These are phyloP conservation scores for Amphipyra berbera DNA, from an alignment of 2,888 invertebrate species.

Conservation along the genomic window DNA sequence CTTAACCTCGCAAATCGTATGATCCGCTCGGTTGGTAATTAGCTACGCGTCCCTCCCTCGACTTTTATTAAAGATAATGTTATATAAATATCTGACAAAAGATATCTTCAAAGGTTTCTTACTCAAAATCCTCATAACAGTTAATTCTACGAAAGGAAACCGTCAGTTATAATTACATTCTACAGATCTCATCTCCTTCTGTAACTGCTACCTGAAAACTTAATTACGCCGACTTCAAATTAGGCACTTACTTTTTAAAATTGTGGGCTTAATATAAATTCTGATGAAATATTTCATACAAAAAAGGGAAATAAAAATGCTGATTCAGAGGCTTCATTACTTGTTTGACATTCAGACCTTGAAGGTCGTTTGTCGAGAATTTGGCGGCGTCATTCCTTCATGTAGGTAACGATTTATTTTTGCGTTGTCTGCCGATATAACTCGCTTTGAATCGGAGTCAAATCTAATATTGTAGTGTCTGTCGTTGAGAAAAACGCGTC, in stretches of 20 bases:
- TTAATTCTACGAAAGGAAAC: slow-evolving; percentile 3
- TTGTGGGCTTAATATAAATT: slow-evolving; percentile 16
- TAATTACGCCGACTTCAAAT: slow-evolving; percentile 20
- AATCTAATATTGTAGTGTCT: slow-evolving; percentile 44
- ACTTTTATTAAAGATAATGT: background rate
- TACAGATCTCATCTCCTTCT: slow-evolving; percentile 9
- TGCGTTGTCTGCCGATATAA: slow-evolving; percentile 26
- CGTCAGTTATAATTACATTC: background rate
- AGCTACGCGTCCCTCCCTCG: background rate
- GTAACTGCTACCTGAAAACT: slow-evolving; percentile 11
- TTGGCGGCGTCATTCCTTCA: slow-evolving; percentile 25
- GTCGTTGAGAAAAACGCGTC: slow-evolving; percentile 18
- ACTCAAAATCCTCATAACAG: background rate
- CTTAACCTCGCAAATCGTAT: too few species aligned
- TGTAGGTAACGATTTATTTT: slow-evolving; percentile 41
- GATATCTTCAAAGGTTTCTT: background rate
- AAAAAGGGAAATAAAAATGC: slow-evolving; percentile 32
- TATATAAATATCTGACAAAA: too few species aligned
- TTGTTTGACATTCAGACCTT: slow-evolving; percentile 39
- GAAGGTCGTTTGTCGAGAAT: slow-evolving; percentile 25
- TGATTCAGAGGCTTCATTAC: slow-evolving; percentile 37
- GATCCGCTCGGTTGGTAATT: too few species aligned
- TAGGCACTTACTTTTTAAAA: slow-evolving; percentile 13
- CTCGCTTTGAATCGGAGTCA: slow-evolving; percentile 33
- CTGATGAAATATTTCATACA: slow-evolving; percentile 17